Base-by-base conservation (phyloP, 2,888 invertebrate genomes). In the Apamea sordens region DNA sequence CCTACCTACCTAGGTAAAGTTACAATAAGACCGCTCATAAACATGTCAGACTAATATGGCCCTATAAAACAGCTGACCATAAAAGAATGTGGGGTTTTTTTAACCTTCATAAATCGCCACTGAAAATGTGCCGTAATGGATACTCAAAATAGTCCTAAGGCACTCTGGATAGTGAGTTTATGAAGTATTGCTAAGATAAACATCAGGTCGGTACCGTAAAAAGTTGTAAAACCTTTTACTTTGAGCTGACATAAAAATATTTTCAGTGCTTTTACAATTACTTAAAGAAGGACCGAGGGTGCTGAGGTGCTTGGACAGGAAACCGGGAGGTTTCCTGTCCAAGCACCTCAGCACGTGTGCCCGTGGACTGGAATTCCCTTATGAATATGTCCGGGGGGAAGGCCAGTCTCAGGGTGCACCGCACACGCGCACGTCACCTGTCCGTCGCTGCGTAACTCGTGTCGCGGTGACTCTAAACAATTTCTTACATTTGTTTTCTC, bases 51-150 rank as follows among this genome's bases (percentile, higher is more conserved):
- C 72, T 74, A 80, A 69, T 84, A 88, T 88, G 77, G 73, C 71
- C 65, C 87, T 73, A 88, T 56, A 24, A 56, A 56, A 24, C 56
- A n/a, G 4, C 56, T n/a, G 5, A 59, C 56, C 56, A 10, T 11
- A n/a, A n/a, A 24, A 10, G 24, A 59, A 13, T n/a, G 56, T n/a
- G 11, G n/a, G 56, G n/a, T 59, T 86, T 86, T 86, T 36, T 88
- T 79, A 89, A 85, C 89, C 89, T 83, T 80, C 76, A 85, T 89
- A 88, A 88, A 86, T 89, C 69, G 85, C 71, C 69, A 73, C 79
- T 84, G 72, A 75, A 86, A 86, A 80, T 83, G 80, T 82, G 67
- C 80, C 79, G 64, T 86, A 89, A 88, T 85, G 83, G 86, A 70
- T 85, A 86, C 89, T 89, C 89, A 83, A 87, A 87, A 86, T 81